A percentile compares a stretch with the other conserved stretches of the same genome.
These are phyloP conservation scores for Megastigmus dorsalis DNA, from an alignment of 2,888 invertebrate species.

Conservation along the genomic window DNA sequence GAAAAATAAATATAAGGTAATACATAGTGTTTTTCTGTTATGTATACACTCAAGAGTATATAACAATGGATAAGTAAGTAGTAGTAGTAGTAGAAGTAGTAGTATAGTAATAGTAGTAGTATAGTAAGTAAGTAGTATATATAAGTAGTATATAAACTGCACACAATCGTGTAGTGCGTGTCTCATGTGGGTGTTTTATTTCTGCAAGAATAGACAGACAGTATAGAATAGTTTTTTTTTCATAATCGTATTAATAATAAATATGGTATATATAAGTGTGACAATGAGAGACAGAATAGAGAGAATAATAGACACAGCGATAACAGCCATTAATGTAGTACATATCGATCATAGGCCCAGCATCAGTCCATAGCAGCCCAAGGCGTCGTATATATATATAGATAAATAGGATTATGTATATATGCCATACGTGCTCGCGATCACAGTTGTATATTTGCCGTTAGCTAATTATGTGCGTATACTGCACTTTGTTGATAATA, in stretches of 20 bases:
- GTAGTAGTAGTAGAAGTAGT: too few relatives aligned
- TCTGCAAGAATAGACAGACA: background rate
- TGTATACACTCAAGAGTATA: conserved; percentile 36
- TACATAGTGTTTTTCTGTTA: conserved; percentile 24
- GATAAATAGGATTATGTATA: too few relatives aligned
- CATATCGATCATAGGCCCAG: conserved; percentile 39
- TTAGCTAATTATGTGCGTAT: too few relatives aligned
- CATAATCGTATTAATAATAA: background rate
- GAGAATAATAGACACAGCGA: conserved; percentile 40
- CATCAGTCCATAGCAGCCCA: conserved; percentile 42
- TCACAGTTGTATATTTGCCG: too few relatives aligned
- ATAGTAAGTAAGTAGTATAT: background rate
- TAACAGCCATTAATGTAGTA: conserved; percentile 39
- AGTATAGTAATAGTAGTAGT: conserved; percentile 11
- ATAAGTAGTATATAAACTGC: background rate
- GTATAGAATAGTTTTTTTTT: background rate
- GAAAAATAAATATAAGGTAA: conserved; percentile 40
- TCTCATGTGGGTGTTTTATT: background rate
- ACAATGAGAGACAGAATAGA: conserved; percentile 25
- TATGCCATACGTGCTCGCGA: too few relatives aligned
- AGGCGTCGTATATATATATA: conserved; percentile 24
- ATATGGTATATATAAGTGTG: conserved; percentile 3
- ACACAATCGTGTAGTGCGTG: background rate
- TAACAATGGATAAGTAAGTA: conserved; percentile 27
- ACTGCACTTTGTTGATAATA: too few relatives aligned